These are phyloP conservation scores for Gasteruption jaculator DNA, from an alignment of 2,888 invertebrate species.

Conservation along the genomic window DNA sequence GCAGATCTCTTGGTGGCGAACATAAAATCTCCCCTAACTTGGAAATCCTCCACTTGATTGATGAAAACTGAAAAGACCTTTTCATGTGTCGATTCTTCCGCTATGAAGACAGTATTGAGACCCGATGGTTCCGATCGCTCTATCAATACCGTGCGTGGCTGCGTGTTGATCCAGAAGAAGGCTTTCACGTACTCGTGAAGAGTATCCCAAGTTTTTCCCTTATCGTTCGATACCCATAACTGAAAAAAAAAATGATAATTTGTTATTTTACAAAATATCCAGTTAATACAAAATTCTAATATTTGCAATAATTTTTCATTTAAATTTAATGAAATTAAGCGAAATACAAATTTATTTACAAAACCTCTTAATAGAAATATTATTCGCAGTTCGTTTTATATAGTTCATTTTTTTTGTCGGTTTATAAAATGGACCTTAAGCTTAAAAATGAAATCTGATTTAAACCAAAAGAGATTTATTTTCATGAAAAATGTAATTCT, in stretches of 20 bases:
- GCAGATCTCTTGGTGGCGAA: constrained; percentile 62
- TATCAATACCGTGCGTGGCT: constrained; percentile 58
- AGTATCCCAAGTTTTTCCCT: constrained; percentile 67
- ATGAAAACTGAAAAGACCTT: constrained; percentile 52
- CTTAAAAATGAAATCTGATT: constrained; percentile 1
- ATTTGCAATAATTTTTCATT: too few relatives aligned
- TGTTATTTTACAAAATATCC: not conserved
- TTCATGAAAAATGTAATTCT: too few relatives aligned
- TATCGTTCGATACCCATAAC: constrained; percentile 74
- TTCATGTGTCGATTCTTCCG: too few relatives aligned
- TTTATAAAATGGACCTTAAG: too few relatives aligned
- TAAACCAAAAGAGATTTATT: constrained; percentile 20
- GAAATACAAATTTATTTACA: not conserved
- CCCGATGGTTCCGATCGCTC: constrained; percentile 66
- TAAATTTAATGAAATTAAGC: constrained; percentile 1
- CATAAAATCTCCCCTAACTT: constrained; percentile 78
- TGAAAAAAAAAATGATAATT: constrained; percentile 39
- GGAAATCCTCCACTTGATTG: constrained; percentile 74
- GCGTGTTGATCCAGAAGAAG: constrained; percentile 68
- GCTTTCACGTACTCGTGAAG: constrained; percentile 73
- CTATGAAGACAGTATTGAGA: constrained; percentile 54
- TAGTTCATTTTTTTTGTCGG: too few relatives aligned
- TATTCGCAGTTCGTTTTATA: too few relatives aligned
- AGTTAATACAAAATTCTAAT: too few relatives aligned
- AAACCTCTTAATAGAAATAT: too few relatives aligned